phyloP scores from a whole-genome alignment of 2,797 vertebrate genomes.

The Astyanax mexicanus region DNA sequence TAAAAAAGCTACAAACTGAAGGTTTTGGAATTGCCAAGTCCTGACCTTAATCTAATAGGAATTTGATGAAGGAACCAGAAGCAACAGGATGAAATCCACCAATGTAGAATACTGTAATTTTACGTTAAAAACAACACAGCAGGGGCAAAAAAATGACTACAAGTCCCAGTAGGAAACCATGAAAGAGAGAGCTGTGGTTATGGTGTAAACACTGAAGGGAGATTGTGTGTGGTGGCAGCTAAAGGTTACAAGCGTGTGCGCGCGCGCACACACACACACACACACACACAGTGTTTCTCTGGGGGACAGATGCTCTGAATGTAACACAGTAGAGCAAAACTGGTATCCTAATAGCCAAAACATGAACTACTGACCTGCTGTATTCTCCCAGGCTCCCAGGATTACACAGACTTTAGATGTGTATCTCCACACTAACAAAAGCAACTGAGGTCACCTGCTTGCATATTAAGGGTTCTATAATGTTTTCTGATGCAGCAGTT shows the following conservation, averaged over 20 bases:
- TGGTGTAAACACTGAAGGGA: conserved; percentile 54
- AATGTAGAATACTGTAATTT: neutral
- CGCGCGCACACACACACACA: conserved; percentile 30
- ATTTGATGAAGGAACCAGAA: too few species aligned
- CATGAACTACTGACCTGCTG: conserved; percentile 61
- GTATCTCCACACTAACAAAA: too few species aligned
- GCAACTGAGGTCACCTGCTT: too few species aligned
- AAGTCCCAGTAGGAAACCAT: conserved; percentile 6
- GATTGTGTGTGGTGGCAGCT: conserved; percentile 34
- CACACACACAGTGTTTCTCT: conserved; percentile 14
- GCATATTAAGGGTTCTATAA: too few species aligned
- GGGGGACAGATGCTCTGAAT: neutral
- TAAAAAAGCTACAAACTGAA: too few species aligned
- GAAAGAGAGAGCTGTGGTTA: conserved; percentile 34
- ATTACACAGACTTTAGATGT: neutral
- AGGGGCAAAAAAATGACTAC: conserved; percentile 45
- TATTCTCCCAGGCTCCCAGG: conserved; percentile 55
- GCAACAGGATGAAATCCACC: too few species aligned
- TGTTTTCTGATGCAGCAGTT: too few species aligned
- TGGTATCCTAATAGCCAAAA: conserved; percentile 59
- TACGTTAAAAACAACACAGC: neutral
- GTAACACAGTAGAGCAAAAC: conserved; percentile 3
- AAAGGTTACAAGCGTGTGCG: conserved; percentile 35
- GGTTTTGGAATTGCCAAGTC: too few species aligned
- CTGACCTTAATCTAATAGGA: too few species aligned